Evolutionary conservation across 1,140 invertebrate species (phyloP).

Genomic region (Macrotrachela quadricornifera): DNA sequence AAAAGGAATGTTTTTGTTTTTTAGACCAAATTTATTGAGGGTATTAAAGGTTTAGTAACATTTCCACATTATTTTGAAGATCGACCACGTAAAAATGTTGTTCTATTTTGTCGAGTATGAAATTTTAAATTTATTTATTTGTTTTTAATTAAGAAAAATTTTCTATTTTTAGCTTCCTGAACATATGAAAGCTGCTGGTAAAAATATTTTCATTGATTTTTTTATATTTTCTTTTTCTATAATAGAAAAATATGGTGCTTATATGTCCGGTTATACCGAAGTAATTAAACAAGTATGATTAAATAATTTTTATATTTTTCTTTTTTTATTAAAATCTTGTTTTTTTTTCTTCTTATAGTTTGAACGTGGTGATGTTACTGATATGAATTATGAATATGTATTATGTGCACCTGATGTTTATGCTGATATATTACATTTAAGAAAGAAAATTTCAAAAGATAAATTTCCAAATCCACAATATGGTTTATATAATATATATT

Average conservation of each 20-base stretch:
- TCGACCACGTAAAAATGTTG: constrained; percentile 1
- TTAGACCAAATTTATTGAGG: constrained; percentile 3
- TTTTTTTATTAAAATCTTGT: neutral
- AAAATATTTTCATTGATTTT: neutral
- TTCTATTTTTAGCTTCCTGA: neutral
- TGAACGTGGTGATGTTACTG: constrained; percentile 5
- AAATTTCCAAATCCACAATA: constrained; percentile 2
- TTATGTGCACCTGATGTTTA: constrained; percentile 6
- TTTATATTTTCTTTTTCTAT: too few species aligned
- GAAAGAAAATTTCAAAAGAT: constrained; percentile 7
- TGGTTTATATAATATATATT: neutral
- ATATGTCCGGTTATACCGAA: neutral
- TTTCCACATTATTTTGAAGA: constrained; percentile 8
- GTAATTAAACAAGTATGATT: constrained; percentile 3
- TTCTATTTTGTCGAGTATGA: constrained; percentile 6
- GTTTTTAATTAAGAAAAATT: neutral
- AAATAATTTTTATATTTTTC: neutral
- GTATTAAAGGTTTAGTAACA: neutral
- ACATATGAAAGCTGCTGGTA: neutral
- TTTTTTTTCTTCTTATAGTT: neutral
- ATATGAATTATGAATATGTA: constrained; percentile 5
- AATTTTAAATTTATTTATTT: neutral
- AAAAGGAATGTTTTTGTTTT: neutral
- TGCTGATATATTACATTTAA: neutral
- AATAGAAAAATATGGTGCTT: neutral